Evolutionary conservation across 2,797 vertebrate species (phyloP).

Genomic region (Carapus acus): DNA sequence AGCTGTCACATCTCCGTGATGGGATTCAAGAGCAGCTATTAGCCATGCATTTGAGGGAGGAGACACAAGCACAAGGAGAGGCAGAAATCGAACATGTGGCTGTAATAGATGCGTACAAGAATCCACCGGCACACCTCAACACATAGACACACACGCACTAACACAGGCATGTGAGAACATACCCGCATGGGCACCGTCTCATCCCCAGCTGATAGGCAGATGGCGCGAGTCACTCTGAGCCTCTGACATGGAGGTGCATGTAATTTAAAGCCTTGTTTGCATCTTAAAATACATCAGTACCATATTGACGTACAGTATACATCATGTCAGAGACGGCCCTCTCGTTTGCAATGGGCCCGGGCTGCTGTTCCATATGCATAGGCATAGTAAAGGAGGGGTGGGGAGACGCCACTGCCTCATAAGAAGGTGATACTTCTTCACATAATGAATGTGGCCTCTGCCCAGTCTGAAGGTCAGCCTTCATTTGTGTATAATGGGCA

Average conservation of each 20-base stretch:
- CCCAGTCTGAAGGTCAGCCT: constrained; percentile 87
- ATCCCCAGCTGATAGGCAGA: constrained; percentile 98
- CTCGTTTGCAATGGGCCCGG: constrained; percentile 72
- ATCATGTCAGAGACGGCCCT: constrained; percentile 84
- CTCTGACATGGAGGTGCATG: constrained; percentile 95
- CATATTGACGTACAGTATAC: constrained; percentile 99
- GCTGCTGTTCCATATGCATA: constrained; percentile 80
- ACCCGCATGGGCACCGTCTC: constrained; percentile 74
- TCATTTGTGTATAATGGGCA: constrained; percentile 88
- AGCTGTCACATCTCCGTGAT: constrained; percentile 85
- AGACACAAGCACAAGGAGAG: constrained; percentile 78
- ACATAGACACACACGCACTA: constrained; percentile 34
- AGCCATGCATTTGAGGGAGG: constrained; percentile 81
- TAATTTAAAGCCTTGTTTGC: constrained; percentile 99
- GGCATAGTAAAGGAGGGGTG: constrained; percentile 24
- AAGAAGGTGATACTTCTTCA: constrained; percentile 73
- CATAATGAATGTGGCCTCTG: constrained; percentile 82
- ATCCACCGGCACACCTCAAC: constrained; percentile 18
- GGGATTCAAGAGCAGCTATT: constrained; percentile 86
- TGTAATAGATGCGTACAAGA: constrained; percentile 75
- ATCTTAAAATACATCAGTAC: constrained; percentile 99
- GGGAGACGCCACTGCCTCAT: constrained; percentile 48
- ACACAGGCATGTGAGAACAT: constrained; percentile 16
- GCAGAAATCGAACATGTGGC: constrained; percentile 87
- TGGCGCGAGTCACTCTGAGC: constrained; percentile 88